These are phyloP conservation scores for Fulmarus glacialis DNA, from an alignment of 2,113 vertebrate genomes.

Conservation along the genomic window DNA sequence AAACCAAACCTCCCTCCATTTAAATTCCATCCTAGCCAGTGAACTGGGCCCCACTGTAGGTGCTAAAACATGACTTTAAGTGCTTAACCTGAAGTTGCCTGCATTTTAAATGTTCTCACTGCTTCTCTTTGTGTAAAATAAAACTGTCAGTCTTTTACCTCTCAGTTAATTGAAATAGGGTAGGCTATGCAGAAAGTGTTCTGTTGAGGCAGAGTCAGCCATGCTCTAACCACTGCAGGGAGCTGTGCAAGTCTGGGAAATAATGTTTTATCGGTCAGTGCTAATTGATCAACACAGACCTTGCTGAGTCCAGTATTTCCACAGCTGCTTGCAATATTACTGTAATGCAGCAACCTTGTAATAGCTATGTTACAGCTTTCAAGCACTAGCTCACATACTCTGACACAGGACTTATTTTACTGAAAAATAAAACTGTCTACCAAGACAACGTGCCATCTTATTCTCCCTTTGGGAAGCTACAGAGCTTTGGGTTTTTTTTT, in stretches of 20 bases:
- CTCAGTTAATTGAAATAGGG: neutral
- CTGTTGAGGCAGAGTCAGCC: neutral
- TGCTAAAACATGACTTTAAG: neutral
- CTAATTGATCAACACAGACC: neutral
- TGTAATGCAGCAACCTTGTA: neutral
- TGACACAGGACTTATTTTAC: neutral
- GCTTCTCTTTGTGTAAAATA: neutral
- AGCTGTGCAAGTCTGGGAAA: neutral
- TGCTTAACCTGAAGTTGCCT: neutral
- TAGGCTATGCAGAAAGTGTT: neutral
- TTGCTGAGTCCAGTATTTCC: neutral
- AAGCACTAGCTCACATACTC: neutral
- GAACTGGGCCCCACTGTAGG: neutral
- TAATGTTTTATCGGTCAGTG: neutral
- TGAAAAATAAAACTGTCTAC: neutral
- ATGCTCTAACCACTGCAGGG: neutral
- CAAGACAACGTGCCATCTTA: neutral
- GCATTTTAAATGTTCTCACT: neutral
- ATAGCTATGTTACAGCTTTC: neutral
- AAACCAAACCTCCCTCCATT: neutral
- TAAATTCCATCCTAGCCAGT: neutral
- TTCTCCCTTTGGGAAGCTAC: neutral
- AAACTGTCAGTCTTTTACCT: neutral
- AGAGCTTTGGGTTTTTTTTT: neutral
- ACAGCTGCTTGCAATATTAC: neutral